Base-by-base conservation (phyloP, 2,888 invertebrate genomes). In the Mycalesis mineus region DNA sequence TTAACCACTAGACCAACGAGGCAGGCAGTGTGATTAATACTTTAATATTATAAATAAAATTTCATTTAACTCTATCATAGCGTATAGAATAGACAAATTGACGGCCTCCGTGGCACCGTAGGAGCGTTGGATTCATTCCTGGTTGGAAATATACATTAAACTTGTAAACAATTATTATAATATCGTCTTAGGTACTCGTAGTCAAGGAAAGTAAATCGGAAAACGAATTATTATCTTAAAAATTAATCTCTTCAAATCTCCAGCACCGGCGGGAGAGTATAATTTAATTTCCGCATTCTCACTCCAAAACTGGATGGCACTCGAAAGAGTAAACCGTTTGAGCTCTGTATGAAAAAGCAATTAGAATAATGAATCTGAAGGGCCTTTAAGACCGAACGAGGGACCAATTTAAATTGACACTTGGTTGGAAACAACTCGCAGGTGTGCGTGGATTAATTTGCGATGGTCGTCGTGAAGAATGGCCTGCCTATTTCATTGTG, bases 301-400 rank as follows among this genome's bases (percentile, higher is more conserved):
- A 72, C 75, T 72, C 65, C 65, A 73, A 73, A 76, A 74, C 76
- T 78, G 75, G 78, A 81, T 75, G 75, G 74, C 78, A 74, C 88
- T 88, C 72, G 77, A 80, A 78, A 78, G 74, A 77, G 76, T 77
- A 78, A 77, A 80, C 79, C 78, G 74, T 82, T 78, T 69, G 77
- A 76, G 76, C 75, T 77, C 72, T 71, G 73, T 80, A 82, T 82
- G 82, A 83, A 84, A 74, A 77, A 78, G 75, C 79, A 79, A 78
- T 79, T 79, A 78, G 77, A 76, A 87, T 88, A 88, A 88, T 88
- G 85, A 87, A 84, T 78, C 79, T 81, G 75, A 83, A 82, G 80
- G 70, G 68, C 71, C 70, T 73, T 65, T 57, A 65, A 66, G 66
- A 64, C 63, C 14, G 22, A 55, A 44, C 40, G 57, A 57, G 45